A percentile compares a stretch with the other conserved stretches of the same genome.
phyloP scores from a whole-genome alignment of 1,140 invertebrate species.

The Ceratina calcarata region DNA sequence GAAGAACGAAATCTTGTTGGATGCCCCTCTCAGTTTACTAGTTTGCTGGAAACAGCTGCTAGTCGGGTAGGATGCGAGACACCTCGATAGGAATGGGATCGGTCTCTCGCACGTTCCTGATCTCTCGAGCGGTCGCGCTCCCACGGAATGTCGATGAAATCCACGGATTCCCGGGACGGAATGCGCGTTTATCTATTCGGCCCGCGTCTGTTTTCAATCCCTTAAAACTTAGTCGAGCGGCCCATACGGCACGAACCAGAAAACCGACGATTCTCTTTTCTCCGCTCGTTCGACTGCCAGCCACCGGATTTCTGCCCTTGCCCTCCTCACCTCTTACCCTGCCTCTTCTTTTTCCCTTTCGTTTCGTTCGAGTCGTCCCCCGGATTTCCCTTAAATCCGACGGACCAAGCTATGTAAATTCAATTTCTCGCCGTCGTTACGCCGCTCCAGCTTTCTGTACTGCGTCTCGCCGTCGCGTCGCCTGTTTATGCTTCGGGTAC shows the following conservation, averaged over 20 bases:
- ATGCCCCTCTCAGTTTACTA: slow-evolving; percentile 10
- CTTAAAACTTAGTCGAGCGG: slow-evolving; percentile 50
- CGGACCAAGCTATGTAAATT: slow-evolving; percentile 42
- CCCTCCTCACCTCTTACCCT: slow-evolving; percentile 15
- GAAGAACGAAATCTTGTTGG: not conserved
- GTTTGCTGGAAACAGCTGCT: not conserved
- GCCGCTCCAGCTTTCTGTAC: slow-evolving; percentile 21
- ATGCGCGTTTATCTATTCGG: slow-evolving; percentile 54
- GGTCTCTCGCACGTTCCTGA: slow-evolving; percentile 47
- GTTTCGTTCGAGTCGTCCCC: slow-evolving; percentile 24
- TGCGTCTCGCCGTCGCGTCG: too few relatives aligned
- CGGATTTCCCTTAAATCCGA: slow-evolving; percentile 45
- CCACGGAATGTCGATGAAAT: slow-evolving; percentile 56
- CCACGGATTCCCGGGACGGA: slow-evolving; percentile 34
- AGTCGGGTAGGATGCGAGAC: slow-evolving; percentile 16
- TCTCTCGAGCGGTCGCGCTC: slow-evolving; percentile 48
- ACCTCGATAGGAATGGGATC: slow-evolving; percentile 46
- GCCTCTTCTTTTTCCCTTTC: slow-evolving; percentile 48
- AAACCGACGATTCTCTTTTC: slow-evolving; percentile 40
- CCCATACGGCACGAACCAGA: slow-evolving; percentile 35
- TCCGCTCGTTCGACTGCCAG: slow-evolving; percentile 38
- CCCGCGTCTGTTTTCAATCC: slow-evolving; percentile 55
- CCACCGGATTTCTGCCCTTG: slow-evolving; percentile 25
- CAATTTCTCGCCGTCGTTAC: slow-evolving; percentile 49
- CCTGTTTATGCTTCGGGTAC: too few relatives aligned